A percentile compares a stretch with the other conserved stretches of the same genome.
These are phyloP conservation scores for Orthosia gracilis DNA, from an alignment of 2,888 invertebrate species.

Conservation along the genomic window DNA sequence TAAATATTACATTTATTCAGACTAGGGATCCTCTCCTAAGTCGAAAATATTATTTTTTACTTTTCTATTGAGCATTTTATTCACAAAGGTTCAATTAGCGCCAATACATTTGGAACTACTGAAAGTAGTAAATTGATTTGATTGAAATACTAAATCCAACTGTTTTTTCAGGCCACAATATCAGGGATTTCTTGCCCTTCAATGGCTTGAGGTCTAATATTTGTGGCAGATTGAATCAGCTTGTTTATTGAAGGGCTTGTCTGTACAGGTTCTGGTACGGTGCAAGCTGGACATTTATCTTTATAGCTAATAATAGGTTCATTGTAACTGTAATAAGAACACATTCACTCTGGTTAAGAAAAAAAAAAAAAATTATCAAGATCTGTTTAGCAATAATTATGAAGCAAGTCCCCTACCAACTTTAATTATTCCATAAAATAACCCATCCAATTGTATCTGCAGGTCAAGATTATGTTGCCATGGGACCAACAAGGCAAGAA, in stretches of 20 bases:
- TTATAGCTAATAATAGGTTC: neutral
- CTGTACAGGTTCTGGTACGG: slow-evolving; percentile 85
- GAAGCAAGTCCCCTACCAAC: neutral
- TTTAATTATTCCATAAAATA: neutral
- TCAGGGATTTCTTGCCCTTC: slow-evolving; percentile 84
- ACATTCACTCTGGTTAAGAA: neutral
- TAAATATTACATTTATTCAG: too few relatives aligned
- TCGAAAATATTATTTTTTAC: too few relatives aligned
- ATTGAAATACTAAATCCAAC: too few relatives aligned
- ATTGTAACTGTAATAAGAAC: neutral
- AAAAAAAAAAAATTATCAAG: neutral
- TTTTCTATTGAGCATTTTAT: too few relatives aligned
- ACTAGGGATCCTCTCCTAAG: too few relatives aligned
- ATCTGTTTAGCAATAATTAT: neutral
- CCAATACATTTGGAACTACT: neutral
- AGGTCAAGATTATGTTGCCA: slow-evolving; percentile 99
- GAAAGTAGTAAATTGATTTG: neutral
- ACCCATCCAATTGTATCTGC: slow-evolving; percentile 80
- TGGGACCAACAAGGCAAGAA: slow-evolving; percentile 99
- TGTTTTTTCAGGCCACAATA: slow-evolving; percentile 76
- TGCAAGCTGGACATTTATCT: slow-evolving; percentile 80
- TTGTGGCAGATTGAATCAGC: slow-evolving; percentile 84
- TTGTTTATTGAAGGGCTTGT: slow-evolving; percentile 87
- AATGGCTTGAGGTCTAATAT: slow-evolving; percentile 85
- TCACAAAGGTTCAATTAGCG: too few relatives aligned